These are phyloP conservation scores for Proteles cristata DNA, from an alignment of 2,113 vertebrate species.

Conservation along the genomic window DNA sequence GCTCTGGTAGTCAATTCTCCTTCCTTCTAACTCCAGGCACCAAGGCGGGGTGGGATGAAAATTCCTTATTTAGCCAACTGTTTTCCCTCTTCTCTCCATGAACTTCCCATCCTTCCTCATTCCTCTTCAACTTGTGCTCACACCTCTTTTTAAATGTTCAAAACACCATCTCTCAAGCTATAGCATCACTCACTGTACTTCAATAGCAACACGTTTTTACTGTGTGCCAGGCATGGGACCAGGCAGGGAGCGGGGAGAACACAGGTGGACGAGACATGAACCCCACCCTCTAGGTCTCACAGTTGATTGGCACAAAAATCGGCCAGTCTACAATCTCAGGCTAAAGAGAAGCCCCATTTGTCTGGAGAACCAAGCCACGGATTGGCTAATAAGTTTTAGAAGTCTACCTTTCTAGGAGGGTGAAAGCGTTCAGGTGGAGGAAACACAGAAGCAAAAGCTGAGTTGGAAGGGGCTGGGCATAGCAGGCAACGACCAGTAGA, in stretches of 20 bases:
- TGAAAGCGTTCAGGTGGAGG: not conserved
- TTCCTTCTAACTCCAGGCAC: not conserved
- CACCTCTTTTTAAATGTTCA: not conserved
- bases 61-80: not conserved
- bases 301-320: not conserved
- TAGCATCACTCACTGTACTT: not conserved
- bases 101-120: not conserved
- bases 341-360: not conserved
- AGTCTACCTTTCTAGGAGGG: not conserved
- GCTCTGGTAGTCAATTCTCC: not conserved
- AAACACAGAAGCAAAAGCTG: not conserved
- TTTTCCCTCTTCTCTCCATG: not conserved
- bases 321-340: not conserved
- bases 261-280: not conserved
- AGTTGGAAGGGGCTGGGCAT: not conserved
- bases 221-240: not conserved
- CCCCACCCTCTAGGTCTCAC: not conserved
- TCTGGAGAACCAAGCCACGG: not conserved
- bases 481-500: not conserved
- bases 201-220: not conserved
- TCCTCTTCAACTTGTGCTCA: not conserved
- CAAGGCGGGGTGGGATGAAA: not conserved
- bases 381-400: not conserved
- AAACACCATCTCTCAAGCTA: not conserved
- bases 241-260: accelerated